Percentiles rank a stretch among this genome's conserved stretches.
These are phyloP conservation scores for Sanderia malayensis DNA, from an alignment of 30 jellyfish, hydroid and myxozoan genomes.

Conservation along the genomic window DNA sequence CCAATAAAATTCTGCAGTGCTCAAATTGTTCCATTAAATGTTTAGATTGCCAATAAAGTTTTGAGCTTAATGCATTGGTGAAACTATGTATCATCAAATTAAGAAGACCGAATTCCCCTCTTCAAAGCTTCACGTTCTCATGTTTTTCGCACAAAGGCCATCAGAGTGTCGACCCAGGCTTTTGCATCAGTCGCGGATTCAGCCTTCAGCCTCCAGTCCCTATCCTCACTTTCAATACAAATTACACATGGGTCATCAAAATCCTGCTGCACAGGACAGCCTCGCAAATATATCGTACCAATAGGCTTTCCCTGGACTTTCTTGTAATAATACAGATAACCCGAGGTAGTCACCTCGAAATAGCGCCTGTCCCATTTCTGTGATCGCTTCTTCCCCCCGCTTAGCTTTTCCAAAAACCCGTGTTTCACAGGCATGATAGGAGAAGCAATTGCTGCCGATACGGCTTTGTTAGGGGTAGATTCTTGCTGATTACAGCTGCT, in stretches of 20 bases:
- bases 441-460: slow-evolving; percentile 1
- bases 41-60: no score
- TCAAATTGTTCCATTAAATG: no score
- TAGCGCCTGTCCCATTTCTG: slow-evolving; percentile 85
- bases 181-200: slow-evolving; percentile 52
- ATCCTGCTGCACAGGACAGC: slow-evolving; percentile 77
- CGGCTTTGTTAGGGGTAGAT: slow-evolving; percentile 24
- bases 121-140: not conserved
- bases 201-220: slow-evolving; percentile 81
- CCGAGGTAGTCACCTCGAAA: slow-evolving; percentile 80
- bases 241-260: slow-evolving; percentile 47
- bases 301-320: slow-evolving; percentile 72
- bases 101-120: no score
- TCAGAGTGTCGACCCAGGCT: slow-evolving; percentile 72
- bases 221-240: slow-evolving; percentile 61
- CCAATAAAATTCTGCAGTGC: no score
- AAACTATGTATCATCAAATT: no score
- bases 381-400: slow-evolving; percentile 88
- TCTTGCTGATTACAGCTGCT: no score
- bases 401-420: slow-evolving; percentile 75
- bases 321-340: slow-evolving; percentile 72
- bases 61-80: no score
- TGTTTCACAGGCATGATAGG: slow-evolving; percentile 52
- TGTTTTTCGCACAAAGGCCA: slow-evolving; percentile 59
- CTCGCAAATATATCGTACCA: slow-evolving; percentile 80